Conservation (phyloP, 2,888 invertebrate genomes). For the Gandaritis pyraliata region DNA sequence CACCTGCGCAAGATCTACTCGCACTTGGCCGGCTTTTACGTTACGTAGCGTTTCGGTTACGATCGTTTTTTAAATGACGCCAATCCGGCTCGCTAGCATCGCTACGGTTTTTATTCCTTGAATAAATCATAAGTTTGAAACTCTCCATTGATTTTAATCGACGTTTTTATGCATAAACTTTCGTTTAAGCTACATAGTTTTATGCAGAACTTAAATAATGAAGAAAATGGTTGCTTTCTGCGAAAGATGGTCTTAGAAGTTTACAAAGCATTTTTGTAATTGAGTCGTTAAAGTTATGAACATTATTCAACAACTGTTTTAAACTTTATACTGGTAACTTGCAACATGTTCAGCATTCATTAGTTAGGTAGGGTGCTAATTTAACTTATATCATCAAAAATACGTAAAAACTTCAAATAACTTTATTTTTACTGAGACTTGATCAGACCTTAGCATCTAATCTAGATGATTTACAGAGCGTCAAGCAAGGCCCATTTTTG, state of each 20-base stretch:
- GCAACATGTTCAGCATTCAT: not conserved
- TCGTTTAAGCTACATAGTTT: slow-evolving; percentile 24
- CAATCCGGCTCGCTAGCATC: slow-evolving; percentile 29
- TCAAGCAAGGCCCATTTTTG: too few relatives aligned
- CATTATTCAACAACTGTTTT: not conserved
- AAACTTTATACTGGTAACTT: not conserved
- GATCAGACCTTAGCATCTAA: too few relatives aligned
- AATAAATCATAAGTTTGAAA: slow-evolving; percentile 33
- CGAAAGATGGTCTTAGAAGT: slow-evolving; percentile 10
- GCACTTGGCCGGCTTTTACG: not conserved
- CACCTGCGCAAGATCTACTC: not conserved
- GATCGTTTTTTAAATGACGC: slow-evolving; percentile 39
- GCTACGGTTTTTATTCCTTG: slow-evolving; percentile 28
- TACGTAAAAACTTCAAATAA: too few relatives aligned
- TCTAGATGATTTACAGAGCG: too few relatives aligned
- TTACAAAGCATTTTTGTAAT: slow-evolving; percentile 17
- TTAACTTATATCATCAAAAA: too few relatives aligned
- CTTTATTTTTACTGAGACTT: too few relatives aligned
- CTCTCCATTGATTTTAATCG: slow-evolving; percentile 29
- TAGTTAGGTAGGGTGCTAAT: too few relatives aligned
- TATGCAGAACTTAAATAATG: slow-evolving; percentile 17
- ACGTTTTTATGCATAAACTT: slow-evolving; percentile 29
- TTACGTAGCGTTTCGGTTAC: slow-evolving; percentile 28
- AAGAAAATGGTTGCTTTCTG: not conserved
- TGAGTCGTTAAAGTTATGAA: not conserved